Base-by-base conservation (phyloP, 2,113 vertebrate species). In the Albula goreensis region DNA sequence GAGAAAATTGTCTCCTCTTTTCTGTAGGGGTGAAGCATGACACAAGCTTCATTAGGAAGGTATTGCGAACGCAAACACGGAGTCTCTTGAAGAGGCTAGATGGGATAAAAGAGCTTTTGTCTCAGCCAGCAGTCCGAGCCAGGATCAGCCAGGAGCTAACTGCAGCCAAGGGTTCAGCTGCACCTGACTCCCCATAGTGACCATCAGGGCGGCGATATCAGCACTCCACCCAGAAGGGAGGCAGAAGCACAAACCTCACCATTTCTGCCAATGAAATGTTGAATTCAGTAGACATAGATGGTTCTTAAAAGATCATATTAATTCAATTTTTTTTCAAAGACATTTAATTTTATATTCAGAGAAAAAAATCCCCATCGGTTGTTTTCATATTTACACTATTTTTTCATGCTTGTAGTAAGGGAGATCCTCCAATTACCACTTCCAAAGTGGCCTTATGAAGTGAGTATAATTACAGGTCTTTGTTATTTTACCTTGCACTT, bases 41-140 rank as follows among this genome's bases (percentile, higher is more conserved):
- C 89, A 92, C 92, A 91, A 89, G 91, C 88, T 90, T 94, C 90
- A 85, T 94, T 92, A 93, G 95, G 85, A 94, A 94, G 93, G 95
- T 93, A 88, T 94, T 97, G 90, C 90, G 66, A 88, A 93, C 81
- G 91, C 96, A 97, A 92, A 94, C 87, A 7, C 93, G 92, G 88
- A 19, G 90, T 88, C 89, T 96, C 89, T 93, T 94, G 88, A 89
- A 90, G 91, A 95, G 92, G 88, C 91, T 96, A 90, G 93, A 92
- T 87, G 90, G 94, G 86, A 93, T 97, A 93, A 97, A 95, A 89
- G 90, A 92, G 87, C 92, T 97, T 89, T 94, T 97, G 92, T 91
- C 83, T 50, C 93, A 93, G 87, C 92, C 95, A 86, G 93, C 95
- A 84, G 94, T 91, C 89, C 94, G 91, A 92, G 93, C 17, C 79